Conservation (phyloP, 1,140 invertebrate species). For the Caenorhabditis inopinata region DNA sequence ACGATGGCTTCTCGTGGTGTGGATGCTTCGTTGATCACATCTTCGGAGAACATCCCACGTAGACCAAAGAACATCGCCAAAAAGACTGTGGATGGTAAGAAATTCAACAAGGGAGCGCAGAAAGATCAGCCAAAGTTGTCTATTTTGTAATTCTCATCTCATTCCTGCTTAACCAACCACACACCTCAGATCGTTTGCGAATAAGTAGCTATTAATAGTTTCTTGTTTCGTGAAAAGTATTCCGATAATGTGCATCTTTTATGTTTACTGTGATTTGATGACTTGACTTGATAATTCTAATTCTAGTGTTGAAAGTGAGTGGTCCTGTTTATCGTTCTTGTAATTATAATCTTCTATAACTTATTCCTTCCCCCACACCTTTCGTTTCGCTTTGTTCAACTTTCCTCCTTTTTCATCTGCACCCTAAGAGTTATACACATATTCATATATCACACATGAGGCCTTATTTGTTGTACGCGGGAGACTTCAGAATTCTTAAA, state of each 20-base stretch:
- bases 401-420: not conserved
- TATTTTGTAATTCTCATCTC: not conserved
- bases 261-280: slow-evolving; percentile 23
- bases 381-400: slow-evolving; percentile 11
- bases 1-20: not conserved
- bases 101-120: not conserved
- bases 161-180: not conserved
- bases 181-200: not conserved
- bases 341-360: slow-evolving; percentile 11
- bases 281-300: slow-evolving; percentile 21
- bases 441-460: slow-evolving; percentile 25
- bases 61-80: slow-evolving; percentile 18
- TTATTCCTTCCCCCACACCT: not conserved
- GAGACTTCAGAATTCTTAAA: slow-evolving; percentile 5
- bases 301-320: slow-evolving; percentile 31
- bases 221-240: not conserved
- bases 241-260: slow-evolving; percentile 3
- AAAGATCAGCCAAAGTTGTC: slow-evolving; percentile 15
- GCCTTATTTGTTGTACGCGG: slow-evolving; percentile 30
- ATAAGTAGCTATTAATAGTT: not conserved
- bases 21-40: not conserved
- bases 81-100: not conserved
- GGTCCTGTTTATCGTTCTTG: not conserved
- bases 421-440: not conserved
- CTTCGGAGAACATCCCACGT: slow-evolving; percentile 4